Conservation (phyloP, 2,797 vertebrate genomes). For the Etheostoma nigrum region DNA sequence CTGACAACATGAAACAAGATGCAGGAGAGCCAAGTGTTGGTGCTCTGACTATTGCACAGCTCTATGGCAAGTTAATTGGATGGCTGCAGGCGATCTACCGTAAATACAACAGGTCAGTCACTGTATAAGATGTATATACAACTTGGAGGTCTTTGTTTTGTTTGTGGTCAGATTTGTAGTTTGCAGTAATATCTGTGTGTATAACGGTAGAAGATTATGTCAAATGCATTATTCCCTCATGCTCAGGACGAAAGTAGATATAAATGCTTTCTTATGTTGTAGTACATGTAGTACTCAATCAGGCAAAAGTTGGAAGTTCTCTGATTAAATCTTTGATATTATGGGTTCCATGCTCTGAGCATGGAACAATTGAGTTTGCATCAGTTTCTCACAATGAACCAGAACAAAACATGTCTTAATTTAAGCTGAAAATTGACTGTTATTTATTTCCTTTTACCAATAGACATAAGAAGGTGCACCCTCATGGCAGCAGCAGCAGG, state of each 20-base stretch:
- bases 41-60: fast-evolving
- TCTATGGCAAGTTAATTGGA: neutral
- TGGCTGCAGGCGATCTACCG: neutral
- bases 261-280: neutral
- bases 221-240: too few species aligned
- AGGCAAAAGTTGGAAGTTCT: neutral
- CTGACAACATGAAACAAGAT: fast-evolving
- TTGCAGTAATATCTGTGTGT: neutral
- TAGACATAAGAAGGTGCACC: neutral
- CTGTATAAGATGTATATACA: neutral
- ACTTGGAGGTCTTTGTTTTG: neutral
- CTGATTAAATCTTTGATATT: neutral
- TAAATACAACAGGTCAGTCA: neutral
- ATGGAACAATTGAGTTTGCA: neutral
- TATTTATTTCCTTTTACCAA: neutral
- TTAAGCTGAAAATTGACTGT: neutral
- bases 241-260: neutral
- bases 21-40: neutral
- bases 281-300: neutral
- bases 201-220: too few species aligned
- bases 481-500: fast-evolving
- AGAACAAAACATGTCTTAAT: neutral
- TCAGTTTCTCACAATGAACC: neutral
- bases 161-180: neutral
- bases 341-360: neutral